phyloP scores from a whole-genome alignment of 1,140 invertebrate genomes.

The Ridgeia piscesae region DNA sequence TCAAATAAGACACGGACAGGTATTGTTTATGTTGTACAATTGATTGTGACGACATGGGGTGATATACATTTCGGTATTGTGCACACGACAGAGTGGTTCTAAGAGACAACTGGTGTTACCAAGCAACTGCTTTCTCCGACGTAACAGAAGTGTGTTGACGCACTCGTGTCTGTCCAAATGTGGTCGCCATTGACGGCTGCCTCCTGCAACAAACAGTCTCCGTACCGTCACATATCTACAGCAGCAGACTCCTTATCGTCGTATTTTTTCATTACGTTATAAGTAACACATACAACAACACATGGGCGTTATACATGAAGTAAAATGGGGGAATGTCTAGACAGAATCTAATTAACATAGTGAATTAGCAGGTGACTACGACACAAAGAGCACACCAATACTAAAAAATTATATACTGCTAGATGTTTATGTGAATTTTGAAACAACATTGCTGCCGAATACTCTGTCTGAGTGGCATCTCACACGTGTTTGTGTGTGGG shows the following conservation, averaged over 20 bases:
- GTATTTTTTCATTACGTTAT: too few species aligned
- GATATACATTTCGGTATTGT: not conserved
- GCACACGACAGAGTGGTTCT: not conserved
- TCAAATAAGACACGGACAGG: not conserved
- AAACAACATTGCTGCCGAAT: too few species aligned
- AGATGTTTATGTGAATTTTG: too few species aligned
- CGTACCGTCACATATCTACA: not conserved
- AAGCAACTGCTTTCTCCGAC: constrained; percentile 70
- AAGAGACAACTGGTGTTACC: not conserved
- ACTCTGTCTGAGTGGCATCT: too few species aligned
- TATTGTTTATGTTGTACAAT: not conserved
- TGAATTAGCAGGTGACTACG: not conserved
- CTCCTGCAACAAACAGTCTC: constrained; percentile 51
- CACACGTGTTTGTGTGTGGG: too few species aligned
- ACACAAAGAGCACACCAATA: not conserved
- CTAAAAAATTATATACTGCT: too few species aligned
- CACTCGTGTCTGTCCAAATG: constrained; percentile 59
- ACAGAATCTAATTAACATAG: not conserved
- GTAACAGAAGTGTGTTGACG: constrained; percentile 89
- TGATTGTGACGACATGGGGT: not conserved
- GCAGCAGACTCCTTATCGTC: too few species aligned
- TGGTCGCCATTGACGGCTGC: constrained; percentile 58
- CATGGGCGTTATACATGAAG: not conserved
- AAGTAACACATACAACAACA: too few species aligned
- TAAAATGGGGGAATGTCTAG: not conserved